These are phyloP conservation scores for Ardeotis arabs DNA, from an alignment of 2,113 vertebrate species.

Conservation along the genomic window DNA sequence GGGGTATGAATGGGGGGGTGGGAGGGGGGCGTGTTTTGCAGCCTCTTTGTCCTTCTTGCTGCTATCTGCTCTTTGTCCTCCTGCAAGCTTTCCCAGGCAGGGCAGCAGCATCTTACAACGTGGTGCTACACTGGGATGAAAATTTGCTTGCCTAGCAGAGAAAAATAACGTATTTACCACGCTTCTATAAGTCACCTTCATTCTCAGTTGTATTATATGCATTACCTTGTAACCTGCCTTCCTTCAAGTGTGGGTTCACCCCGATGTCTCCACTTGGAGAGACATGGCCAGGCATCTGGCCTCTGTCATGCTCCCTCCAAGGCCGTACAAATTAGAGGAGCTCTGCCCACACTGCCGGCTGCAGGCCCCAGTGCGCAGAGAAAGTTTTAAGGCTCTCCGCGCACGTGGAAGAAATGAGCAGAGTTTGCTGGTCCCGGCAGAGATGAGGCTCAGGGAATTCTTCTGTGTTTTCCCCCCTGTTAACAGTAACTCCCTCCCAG, in stretches of 20 bases:
- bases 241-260: not conserved
- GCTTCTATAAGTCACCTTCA: slow-evolving; percentile 44
- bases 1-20: not conserved
- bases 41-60: not conserved
- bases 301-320: not conserved
- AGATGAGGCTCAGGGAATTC: not conserved
- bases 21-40: not conserved
- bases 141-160: slow-evolving; percentile 51
- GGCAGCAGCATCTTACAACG: not conserved
- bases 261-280: not conserved
- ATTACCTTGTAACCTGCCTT: not conserved
- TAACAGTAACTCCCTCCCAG: not conserved
- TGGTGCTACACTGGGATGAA: not conserved
- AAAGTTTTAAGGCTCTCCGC: not conserved
- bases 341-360: not conserved
- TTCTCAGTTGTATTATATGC: not conserved
- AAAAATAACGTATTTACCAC: slow-evolving; percentile 23
- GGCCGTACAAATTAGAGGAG: not conserved
- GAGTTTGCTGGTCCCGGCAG: not conserved
- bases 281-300: not conserved
- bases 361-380: not conserved
- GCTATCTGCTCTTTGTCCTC: not conserved
- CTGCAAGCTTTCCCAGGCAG: not conserved
- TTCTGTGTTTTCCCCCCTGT: not conserved
- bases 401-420: not conserved